A percentile compares a stretch with the other conserved stretches of the same genome.
phyloP scores from a whole-genome alignment of 1,140 invertebrate species.

The Scaptomyza hsui region DNA sequence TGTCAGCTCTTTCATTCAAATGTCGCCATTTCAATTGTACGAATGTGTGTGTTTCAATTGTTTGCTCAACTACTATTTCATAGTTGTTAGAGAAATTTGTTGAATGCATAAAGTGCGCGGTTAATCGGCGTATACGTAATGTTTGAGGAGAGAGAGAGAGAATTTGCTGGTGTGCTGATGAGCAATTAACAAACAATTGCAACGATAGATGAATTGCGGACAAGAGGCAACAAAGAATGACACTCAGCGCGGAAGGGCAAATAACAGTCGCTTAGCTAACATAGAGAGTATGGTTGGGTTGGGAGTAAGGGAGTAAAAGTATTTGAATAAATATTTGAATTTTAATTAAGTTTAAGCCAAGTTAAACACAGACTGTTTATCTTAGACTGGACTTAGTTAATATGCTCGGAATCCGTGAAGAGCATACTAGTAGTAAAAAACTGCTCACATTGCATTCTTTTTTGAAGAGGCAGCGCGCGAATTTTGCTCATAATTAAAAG shows the following conservation, averaged over 20 bases:
- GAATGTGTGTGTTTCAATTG: conserved; percentile 28
- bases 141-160: conserved; percentile 32
- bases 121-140: conserved; percentile 76
- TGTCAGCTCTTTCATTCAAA: conserved; percentile 53
- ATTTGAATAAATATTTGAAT: neutral
- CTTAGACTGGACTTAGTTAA: neutral
- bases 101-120: conserved; percentile 72
- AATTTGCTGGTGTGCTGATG: conserved; percentile 68
- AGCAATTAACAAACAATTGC: conserved; percentile 80
- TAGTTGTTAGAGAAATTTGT: conserved; percentile 73
- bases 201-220: conserved; percentile 32
- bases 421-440: conserved; percentile 34
- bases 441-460: conserved; percentile 62
- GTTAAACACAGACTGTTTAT: neutral
- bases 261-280: conserved; percentile 7
- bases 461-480: conserved; percentile 31
- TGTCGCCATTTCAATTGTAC: conserved; percentile 62
- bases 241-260: conserved; percentile 1
- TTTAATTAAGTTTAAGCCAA: neutral
- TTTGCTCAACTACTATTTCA: conserved; percentile 61
- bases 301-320: too few relatives aligned
- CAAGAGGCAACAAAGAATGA: conserved; percentile 36
- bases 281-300: too few relatives aligned
- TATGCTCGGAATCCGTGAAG: neutral
- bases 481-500: conserved; percentile 78